These are phyloP conservation scores for Drosophila testacea DNA, from an alignment of 2,888 invertebrate genomes.

Conservation along the genomic window DNA sequence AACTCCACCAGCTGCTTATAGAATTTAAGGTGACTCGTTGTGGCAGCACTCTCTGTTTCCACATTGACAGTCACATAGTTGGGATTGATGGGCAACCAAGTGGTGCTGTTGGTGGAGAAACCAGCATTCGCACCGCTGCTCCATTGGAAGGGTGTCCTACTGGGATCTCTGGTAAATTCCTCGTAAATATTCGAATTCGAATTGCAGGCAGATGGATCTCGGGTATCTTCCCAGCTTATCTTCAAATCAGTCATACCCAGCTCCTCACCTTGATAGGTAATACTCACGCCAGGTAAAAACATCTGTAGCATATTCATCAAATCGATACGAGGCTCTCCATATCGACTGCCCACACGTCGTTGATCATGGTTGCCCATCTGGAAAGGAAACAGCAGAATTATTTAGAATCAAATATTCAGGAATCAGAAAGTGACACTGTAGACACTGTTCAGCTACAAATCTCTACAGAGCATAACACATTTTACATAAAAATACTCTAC, in stretches of 20 bases:
- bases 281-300: slow-evolving; percentile 88
- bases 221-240: slow-evolving; percentile 87
- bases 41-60: slow-evolving; percentile 84
- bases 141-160: slow-evolving; percentile 89
- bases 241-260: slow-evolving; percentile 84
- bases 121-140: slow-evolving; percentile 84
- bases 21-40: slow-evolving; percentile 87
- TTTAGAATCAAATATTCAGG: not conserved
- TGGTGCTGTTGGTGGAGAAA: slow-evolving; percentile 78
- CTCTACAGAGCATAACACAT: too few species aligned
- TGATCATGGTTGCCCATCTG: slow-evolving; percentile 91
- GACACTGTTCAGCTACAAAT: too few species aligned
- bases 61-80: slow-evolving; percentile 88
- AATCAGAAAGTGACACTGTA: not conserved
- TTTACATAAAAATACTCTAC: slow-evolving; percentile 54
- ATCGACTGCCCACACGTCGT: slow-evolving; percentile 88
- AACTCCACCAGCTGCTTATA: slow-evolving; percentile 87
- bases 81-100: slow-evolving; percentile 86
- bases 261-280: slow-evolving; percentile 86
- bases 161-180: slow-evolving; percentile 88
- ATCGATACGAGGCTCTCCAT: slow-evolving; percentile 89
- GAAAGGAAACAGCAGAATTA: not conserved
- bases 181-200: slow-evolving; percentile 87
- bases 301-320: slow-evolving; percentile 91
- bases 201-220: slow-evolving; percentile 86